A percentile compares a stretch with the other conserved stretches of the same genome.
phyloP scores from a whole-genome alignment of 2,113 vertebrate species.

The Charina bottae region DNA sequence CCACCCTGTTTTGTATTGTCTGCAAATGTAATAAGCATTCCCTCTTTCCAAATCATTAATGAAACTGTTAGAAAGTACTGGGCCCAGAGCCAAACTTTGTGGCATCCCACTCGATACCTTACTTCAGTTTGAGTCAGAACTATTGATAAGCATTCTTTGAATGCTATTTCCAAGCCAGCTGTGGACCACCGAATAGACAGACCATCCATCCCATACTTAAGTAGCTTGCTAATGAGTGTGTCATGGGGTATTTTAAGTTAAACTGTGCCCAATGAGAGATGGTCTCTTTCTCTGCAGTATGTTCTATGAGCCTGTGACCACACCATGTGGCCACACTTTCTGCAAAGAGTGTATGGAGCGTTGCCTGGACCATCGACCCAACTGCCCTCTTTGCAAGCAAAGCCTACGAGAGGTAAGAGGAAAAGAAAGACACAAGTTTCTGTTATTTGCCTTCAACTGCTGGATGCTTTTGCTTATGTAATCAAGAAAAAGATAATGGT shows the following conservation, averaged over 20 bases:
- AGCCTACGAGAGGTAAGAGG: slow-evolving; percentile 84
- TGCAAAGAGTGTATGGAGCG: slow-evolving; percentile 90
- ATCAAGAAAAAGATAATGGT: not conserved
- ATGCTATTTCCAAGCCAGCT: not conserved
- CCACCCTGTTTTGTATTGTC: not conserved
- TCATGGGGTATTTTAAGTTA: not conserved
- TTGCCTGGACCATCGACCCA: slow-evolving; percentile 88
- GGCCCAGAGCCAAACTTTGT: not conserved
- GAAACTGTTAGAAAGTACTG: not conserved
- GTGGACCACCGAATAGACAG: not conserved
- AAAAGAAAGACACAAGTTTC: not conserved
- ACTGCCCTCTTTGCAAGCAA: slow-evolving; percentile 92
- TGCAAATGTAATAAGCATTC: not conserved
- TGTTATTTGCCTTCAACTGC: not conserved
- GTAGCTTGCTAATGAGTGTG: not conserved
- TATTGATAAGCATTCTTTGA: not conserved
- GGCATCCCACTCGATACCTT: not conserved
- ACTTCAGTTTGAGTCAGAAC: not conserved
- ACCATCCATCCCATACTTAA: not conserved
- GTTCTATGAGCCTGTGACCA: slow-evolving; percentile 87
- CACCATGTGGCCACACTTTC: slow-evolving; percentile 91
- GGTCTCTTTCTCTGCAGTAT: slow-evolving; percentile 70
- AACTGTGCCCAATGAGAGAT: not conserved
- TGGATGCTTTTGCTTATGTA: not conserved
- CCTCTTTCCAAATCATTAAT: not conserved